Evolutionary conservation across 2,797 vertebrate species (phyloP).

Genomic region (Xyrichtys novacula): DNA sequence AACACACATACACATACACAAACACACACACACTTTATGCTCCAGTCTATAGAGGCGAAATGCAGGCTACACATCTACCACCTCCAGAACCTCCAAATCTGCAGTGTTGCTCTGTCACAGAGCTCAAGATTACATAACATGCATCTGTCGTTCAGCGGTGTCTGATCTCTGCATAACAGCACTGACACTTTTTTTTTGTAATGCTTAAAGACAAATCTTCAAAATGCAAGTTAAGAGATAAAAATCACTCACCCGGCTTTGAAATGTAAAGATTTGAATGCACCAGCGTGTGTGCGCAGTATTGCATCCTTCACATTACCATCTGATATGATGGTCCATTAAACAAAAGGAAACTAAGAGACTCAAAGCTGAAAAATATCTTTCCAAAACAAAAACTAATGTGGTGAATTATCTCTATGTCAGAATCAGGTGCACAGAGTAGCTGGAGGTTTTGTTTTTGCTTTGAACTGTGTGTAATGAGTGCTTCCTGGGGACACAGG

Average conservation of each 20-base stretch:
- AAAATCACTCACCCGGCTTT: not conserved
- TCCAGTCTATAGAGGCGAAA: conserved; percentile 16
- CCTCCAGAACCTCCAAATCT: conserved; percentile 31
- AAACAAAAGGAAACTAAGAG: not conserved
- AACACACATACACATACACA: conserved; percentile 9
- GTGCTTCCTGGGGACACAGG: not conserved
- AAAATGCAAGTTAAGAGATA: not conserved
- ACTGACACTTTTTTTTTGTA: not conserved
- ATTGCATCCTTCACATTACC: not conserved
- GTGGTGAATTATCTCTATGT: too few species aligned
- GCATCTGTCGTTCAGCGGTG: conserved; percentile 6
- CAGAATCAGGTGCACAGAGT: not conserved
- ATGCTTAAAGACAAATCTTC: not conserved
- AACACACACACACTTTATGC: conserved; percentile 16
- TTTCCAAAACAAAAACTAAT: not conserved
- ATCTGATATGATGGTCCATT: not conserved
- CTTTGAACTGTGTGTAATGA: not conserved
- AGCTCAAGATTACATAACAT: conserved; percentile 23
- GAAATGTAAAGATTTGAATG: not conserved
- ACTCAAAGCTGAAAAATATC: not conserved
- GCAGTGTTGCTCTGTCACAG: conserved; percentile 8
- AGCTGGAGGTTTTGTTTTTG: not conserved
- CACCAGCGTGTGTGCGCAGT: not conserved
- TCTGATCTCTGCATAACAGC: conserved; percentile 15
- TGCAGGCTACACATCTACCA: conserved; percentile 19